A percentile compares a stretch with the other conserved stretches of the same genome.
Conservation (phyloP, 2,888 invertebrate genomes). For the Coleophora deauratella region DNA sequence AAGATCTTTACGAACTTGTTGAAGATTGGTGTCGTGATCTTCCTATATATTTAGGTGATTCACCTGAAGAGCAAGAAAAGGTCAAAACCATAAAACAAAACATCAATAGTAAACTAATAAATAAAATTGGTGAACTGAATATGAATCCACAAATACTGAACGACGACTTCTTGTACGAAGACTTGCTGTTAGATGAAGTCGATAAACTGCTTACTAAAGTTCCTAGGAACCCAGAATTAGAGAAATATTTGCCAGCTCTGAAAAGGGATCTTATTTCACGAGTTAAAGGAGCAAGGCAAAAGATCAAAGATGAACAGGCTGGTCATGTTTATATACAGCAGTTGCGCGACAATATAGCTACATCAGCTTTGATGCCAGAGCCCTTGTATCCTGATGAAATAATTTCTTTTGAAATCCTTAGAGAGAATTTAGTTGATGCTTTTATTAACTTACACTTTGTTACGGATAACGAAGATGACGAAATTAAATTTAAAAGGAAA, state of each 20-base stretch:
- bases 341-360: slow-evolving; percentile 33
- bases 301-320: slow-evolving; percentile 24
- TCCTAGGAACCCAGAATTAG: slow-evolving; percentile 16
- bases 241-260: slow-evolving; percentile 17
- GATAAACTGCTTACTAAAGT: slow-evolving; percentile 24
- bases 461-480: slow-evolving; percentile 22
- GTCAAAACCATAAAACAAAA: slow-evolving; percentile 26
- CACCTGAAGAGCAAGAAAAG: slow-evolving; percentile 19
- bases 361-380: slow-evolving; percentile 25
- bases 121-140: slow-evolving; percentile 36
- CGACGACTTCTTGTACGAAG: slow-evolving; percentile 33
- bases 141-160: slow-evolving; percentile 35
- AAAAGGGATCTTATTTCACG: slow-evolving; percentile 28
- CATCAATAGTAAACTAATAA: slow-evolving; percentile 24
- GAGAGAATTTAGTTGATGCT: slow-evolving; percentile 43
- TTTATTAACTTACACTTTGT: slow-evolving; percentile 39
- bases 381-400: slow-evolving; percentile 25
- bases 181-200: slow-evolving; percentile 33
- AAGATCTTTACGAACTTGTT: slow-evolving; percentile 25
- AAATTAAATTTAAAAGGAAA: slow-evolving; percentile 27
- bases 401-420: slow-evolving; percentile 34
- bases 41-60: slow-evolving; percentile 18
- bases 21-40: slow-evolving; percentile 29
- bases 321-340: slow-evolving; percentile 35
- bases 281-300: slow-evolving; percentile 24